Percentiles rank a stretch among this genome's conserved stretches.
These are phyloP conservation scores for Polydrusus cervinus DNA, from an alignment of 2,888 invertebrate species.

Conservation along the genomic window DNA sequence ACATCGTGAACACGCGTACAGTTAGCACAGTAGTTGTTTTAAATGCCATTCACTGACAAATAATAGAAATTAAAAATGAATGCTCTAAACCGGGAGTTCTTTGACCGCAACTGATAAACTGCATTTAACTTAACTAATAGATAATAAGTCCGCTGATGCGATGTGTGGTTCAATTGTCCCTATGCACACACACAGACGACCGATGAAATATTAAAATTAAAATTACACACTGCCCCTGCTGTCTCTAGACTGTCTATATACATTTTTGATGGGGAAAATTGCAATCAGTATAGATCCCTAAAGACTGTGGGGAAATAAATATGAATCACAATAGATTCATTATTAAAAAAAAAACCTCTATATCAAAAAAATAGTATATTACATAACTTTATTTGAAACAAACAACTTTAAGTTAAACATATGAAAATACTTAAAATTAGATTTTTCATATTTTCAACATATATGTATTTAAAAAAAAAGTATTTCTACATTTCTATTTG, in stretches of 20 bases:
- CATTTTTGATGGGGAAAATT: background rate
- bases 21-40: background rate
- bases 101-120: constrained; percentile 36
- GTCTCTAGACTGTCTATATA: constrained; percentile 10
- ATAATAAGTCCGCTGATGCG: constrained; percentile 24
- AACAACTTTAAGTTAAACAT: too few species aligned
- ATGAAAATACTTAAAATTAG: too few species aligned
- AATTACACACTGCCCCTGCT: constrained; percentile 15
- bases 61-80: constrained; percentile 15
- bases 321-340: too few species aligned
- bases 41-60: background rate
- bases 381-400: too few species aligned
- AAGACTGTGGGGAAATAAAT: background rate
- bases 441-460: too few species aligned
- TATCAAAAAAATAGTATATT: too few species aligned
- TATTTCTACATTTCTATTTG: too few species aligned
- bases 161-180: constrained; percentile 30
- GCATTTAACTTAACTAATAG: constrained; percentile 26
- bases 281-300: background rate
- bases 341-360: too few species aligned
- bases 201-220: constrained; percentile 34
- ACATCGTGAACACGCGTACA: background rate
- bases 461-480: too few species aligned
- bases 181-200: constrained; percentile 4
- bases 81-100: constrained; percentile 22